Evolutionary conservation across 92 coral and sea anemone species (phyloP).

Genomic region (Epizoanthus illoricatus): DNA sequence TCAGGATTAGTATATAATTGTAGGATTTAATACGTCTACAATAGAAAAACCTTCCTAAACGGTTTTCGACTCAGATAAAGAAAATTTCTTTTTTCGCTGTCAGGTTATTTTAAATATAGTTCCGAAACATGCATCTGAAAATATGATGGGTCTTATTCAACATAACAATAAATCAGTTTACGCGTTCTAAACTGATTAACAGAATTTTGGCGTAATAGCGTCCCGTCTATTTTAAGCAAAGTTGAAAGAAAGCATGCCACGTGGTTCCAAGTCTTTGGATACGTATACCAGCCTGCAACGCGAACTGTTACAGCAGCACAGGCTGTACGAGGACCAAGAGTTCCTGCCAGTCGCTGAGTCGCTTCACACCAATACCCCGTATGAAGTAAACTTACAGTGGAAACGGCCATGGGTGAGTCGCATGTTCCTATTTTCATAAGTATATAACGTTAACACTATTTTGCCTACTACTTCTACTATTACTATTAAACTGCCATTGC

Average conservation of each 20-base stretch:
- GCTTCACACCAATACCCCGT: conserved; percentile 58
- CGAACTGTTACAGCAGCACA: conserved; percentile 55
- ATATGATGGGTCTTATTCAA: no score
- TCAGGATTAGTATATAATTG: no score
- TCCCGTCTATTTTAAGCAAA: background rate
- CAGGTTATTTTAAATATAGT: no score
- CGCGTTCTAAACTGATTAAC: no score
- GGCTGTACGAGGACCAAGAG: conserved; percentile 66
- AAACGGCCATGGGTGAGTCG: conserved; percentile 70
- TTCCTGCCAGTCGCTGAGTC: conserved; percentile 67
- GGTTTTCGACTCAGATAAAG: no score
- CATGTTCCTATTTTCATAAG: background rate
- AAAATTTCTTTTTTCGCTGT: no score
- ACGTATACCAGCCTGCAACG: conserved; percentile 53
- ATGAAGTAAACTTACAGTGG: conserved; percentile 63
- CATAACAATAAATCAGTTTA: no score
- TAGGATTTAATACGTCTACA: no score
- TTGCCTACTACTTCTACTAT: background rate
- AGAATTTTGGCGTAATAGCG: no score
- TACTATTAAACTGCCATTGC: background rate
- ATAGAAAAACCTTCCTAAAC: no score
- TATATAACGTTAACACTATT: background rate
- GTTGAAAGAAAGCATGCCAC: conserved; percentile 12
- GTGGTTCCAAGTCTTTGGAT: conserved; percentile 21
- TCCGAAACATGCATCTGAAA: no score